Percentiles rank a stretch among this genome's conserved stretches.
phyloP scores from a whole-genome alignment of 53 echinoderm and acorn worm species.

The Patiria pectinifera region DNA sequence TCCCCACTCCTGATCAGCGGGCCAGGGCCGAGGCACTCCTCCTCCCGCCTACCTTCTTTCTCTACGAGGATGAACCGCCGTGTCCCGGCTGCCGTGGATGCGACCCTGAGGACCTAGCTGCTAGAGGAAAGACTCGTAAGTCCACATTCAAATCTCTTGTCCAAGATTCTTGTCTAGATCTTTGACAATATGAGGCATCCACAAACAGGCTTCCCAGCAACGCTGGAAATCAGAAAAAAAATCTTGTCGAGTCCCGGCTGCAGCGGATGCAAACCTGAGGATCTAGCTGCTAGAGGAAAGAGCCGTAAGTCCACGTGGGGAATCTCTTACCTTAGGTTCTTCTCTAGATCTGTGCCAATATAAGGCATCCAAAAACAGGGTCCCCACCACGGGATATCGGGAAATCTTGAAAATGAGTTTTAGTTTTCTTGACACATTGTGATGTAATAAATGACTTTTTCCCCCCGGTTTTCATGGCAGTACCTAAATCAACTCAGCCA shows the following conservation, averaged over 20 bases:
- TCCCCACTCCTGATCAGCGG: constrained; percentile 73
- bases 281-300: constrained; percentile 27
- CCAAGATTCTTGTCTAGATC: too few species aligned
- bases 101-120: constrained; percentile 71
- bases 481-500: not conserved
- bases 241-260: constrained; percentile 83
- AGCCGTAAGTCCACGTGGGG: not conserved
- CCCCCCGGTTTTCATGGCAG: not conserved
- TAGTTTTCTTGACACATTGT: too few species aligned
- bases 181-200: too few species aligned
- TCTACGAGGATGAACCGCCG: constrained; percentile 85
- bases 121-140: not conserved
- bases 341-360: too few species aligned
- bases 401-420: too few species aligned
- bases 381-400: too few species aligned
- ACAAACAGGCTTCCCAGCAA: too few species aligned
- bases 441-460: constrained; percentile 20
- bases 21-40: constrained; percentile 71
- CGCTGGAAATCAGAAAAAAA: too few species aligned
- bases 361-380: too few species aligned
- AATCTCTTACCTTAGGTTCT: too few species aligned
- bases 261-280: constrained; percentile 82
- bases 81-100: constrained; percentile 94
- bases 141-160: too few species aligned
- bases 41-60: constrained; percentile 82